Conservation (phyloP, 2,888 invertebrate species). For the Phlogophora meticulosa region DNA sequence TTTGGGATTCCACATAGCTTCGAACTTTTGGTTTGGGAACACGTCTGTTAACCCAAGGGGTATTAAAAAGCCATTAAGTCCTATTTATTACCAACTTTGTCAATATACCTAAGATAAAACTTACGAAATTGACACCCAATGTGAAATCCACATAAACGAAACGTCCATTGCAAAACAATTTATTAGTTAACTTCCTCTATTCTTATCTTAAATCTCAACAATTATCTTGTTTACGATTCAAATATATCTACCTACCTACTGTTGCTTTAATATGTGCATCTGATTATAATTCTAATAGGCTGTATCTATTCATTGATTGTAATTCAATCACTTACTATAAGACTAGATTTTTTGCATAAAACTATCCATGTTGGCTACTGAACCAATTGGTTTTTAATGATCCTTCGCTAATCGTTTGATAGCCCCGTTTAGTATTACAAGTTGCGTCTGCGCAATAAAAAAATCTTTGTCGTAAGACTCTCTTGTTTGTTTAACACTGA, state of each 20-base stretch:
- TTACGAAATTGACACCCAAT: constrained; percentile 14
- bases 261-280: constrained; percentile 54
- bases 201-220: constrained; percentile 48
- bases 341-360: constrained; percentile 44
- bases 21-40: too few relatives aligned
- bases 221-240: constrained; percentile 45
- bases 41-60: too few relatives aligned
- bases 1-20: too few relatives aligned
- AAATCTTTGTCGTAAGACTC: constrained; percentile 31
- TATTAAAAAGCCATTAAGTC: background rate
- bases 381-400: constrained; percentile 51
- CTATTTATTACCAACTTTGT: constrained; percentile 11
- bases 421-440: constrained; percentile 50
- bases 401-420: constrained; percentile 51
- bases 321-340: constrained; percentile 64
- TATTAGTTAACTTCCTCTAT: constrained; percentile 53
- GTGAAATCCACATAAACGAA: constrained; percentile 8
- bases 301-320: constrained; percentile 60
- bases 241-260: constrained; percentile 8
- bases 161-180: constrained; percentile 18
- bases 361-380: constrained; percentile 19
- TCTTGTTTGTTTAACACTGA: constrained; percentile 36
- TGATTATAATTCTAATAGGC: constrained; percentile 60
- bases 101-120: background rate
- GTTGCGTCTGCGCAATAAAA: constrained; percentile 42